Base-by-base conservation (phyloP, 2,113 vertebrate genomes). In the Fukomys damarensis region DNA sequence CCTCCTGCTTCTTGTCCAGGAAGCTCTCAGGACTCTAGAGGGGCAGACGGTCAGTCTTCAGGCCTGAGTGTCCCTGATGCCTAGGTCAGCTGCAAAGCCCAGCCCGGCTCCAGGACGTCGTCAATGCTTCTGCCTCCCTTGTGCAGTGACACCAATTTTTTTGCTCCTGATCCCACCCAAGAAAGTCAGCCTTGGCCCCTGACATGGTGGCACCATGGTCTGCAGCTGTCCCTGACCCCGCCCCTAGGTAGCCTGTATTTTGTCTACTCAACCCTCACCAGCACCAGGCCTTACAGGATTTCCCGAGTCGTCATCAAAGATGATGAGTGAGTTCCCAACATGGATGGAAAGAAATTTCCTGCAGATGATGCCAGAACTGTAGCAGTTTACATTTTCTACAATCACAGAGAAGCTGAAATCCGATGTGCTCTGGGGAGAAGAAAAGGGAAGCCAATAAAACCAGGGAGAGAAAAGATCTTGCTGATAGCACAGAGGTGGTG, bases 301-400 rank as follows among this genome's bases (percentile, higher is more conserved):
- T 76, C 99, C 99, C 0, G 98, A 99, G 97, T 99, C 99, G 30
- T 99, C 99, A 14, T 99, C 99, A 93, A 99, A 99, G 8, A 99
- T 96, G 54, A 99, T 87, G 95, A 99, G 95, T 5, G 99, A 99
- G 92, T 98, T 98, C 30, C 99, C 99, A 35, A 99, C 97, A 0
- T 95, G 99, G 98, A 99, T 98, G 79, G 99, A 98, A 88, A 99
- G 84, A 3, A 99, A 99, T 76, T 99, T 99, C 97, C 99, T 99
- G 98, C 99, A 99, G 98, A 99, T 98, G 52, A 99, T 97, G 46
- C 99, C 99, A 63, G 98, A 99, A 96, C 99, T 98, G 92, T 99
- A 99, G 94, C 99, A 99, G 98, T 99, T 99, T 16, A 99, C 87
- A 91, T 99, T 99, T 96, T 99, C 99, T 35, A 98, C 96, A 19